Evolutionary conservation across 2,888 invertebrate genomes (phyloP).

Genomic region (Achlya flavicornis): DNA sequence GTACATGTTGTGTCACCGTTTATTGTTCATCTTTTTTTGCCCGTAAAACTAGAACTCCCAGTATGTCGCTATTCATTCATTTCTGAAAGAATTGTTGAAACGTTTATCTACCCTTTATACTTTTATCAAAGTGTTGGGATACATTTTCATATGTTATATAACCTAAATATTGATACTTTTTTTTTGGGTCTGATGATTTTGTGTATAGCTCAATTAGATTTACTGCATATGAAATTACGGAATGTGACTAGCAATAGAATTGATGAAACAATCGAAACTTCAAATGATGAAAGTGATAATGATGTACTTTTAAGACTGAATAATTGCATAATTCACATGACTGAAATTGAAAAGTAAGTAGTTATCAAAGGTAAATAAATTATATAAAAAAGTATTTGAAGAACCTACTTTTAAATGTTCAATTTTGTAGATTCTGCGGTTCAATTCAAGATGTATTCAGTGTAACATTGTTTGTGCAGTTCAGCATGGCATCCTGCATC

Average conservation of each 20-base stretch:
- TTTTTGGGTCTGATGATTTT: slow-evolving; percentile 58
- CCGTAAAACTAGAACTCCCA: slow-evolving; percentile 43
- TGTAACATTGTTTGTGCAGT: slow-evolving; percentile 57
- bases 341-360: slow-evolving; percentile 55
- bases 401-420: background rate
- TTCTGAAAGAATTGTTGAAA: slow-evolving; percentile 39
- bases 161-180: slow-evolving; percentile 59
- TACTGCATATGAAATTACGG: slow-evolving; percentile 55
- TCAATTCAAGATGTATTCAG: slow-evolving; percentile 57
- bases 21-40: slow-evolving; percentile 43
- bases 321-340: slow-evolving; percentile 51
- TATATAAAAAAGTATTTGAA: background rate
- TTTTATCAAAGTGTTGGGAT: slow-evolving; percentile 59
- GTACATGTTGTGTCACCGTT: slow-evolving; percentile 45
- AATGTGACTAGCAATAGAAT: slow-evolving; percentile 34
- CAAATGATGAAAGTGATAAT: slow-evolving; percentile 27
- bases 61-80: slow-evolving; percentile 58
- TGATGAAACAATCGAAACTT: slow-evolving; percentile 7
- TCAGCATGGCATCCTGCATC: slow-evolving; percentile 58
- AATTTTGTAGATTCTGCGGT: slow-evolving; percentile 54
- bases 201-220: slow-evolving; percentile 59
- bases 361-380: background rate
- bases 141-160: slow-evolving; percentile 52
- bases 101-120: slow-evolving; percentile 53
- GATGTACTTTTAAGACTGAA: slow-evolving; percentile 42